These are phyloP conservation scores for Gadopsis bispinosus DNA, from an alignment of 2,797 vertebrate species.

Conservation along the genomic window DNA sequence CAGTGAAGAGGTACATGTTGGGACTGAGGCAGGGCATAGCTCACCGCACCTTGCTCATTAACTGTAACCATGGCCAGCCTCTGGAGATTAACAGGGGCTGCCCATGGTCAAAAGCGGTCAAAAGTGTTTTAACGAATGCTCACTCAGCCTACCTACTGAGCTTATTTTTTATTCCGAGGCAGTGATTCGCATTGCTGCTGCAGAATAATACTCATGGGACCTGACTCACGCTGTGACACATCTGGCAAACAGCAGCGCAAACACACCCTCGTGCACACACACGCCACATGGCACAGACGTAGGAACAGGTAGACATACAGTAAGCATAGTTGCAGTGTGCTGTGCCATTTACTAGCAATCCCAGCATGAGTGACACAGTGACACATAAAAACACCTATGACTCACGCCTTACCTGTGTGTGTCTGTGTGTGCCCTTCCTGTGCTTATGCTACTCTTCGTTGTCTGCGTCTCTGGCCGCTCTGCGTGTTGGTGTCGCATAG, in stretches of 20 bases:
- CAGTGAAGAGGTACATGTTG: conserved; percentile 78
- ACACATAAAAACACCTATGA: conserved; percentile 69
- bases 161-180: conserved; percentile 40
- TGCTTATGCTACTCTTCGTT: background rate
- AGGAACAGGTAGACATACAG: conserved; percentile 59
- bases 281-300: conserved; percentile 38
- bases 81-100: conserved; percentile 69
- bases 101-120: conserved; percentile 76
- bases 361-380: conserved; percentile 72
- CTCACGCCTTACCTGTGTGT: conserved; percentile 45
- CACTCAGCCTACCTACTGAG: conserved; percentile 42
- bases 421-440: conserved; percentile 12
- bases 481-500: background rate
- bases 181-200: conserved; percentile 44
- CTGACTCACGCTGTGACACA: conserved; percentile 69
- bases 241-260: conserved; percentile 61
- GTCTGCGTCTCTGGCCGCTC: conserved; percentile 9
- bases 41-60: conserved; percentile 75
- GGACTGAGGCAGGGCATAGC: conserved; percentile 76
- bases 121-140: conserved; percentile 66
- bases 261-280: conserved; percentile 14
- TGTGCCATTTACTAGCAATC: conserved; percentile 54
- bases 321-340: conserved; percentile 33
- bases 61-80: conserved; percentile 68
- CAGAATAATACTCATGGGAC: conserved; percentile 51